phyloP scores from a whole-genome alignment of 2,113 vertebrate genomes.

The Neodontobutis hainanensis region DNA sequence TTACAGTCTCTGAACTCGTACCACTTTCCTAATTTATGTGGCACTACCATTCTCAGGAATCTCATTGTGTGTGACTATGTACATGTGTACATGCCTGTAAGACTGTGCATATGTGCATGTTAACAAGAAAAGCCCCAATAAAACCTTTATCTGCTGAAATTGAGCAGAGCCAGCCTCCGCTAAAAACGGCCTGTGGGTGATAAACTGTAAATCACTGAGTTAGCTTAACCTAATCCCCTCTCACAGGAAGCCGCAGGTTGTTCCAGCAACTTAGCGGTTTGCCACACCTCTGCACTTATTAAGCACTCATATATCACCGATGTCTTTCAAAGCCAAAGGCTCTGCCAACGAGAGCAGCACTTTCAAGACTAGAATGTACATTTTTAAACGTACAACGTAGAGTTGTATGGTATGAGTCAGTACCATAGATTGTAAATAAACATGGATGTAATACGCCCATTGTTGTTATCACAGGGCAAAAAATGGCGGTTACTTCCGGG shows the following conservation, averaged over 20 bases:
- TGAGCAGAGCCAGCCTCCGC: not conserved
- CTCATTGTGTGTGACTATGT: not conserved
- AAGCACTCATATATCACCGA: not conserved
- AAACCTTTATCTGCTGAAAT: slow-evolving; percentile 1
- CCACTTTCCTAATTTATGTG: not conserved
- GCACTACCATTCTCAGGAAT: slow-evolving; percentile 1
- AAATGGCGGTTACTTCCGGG: no score
- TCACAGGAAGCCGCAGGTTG: not conserved
- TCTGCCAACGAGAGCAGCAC: not conserved
- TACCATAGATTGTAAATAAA: no score
- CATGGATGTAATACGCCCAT: no score
- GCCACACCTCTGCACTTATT: slow-evolving; percentile 2
- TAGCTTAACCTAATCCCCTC: slow-evolving; percentile 12
- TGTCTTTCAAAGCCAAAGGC: not conserved
- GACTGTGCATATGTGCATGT: no score
- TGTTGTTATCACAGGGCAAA: no score
- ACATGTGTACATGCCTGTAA: no score
- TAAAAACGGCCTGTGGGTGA: not conserved
- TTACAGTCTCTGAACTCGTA: no score
- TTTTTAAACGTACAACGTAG: no score
- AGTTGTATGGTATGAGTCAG: no score
- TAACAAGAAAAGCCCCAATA: no score
- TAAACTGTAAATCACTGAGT: slow-evolving; percentile 7
- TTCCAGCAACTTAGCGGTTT: not conserved
- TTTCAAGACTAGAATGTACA: not conserved